A percentile compares a stretch with the other conserved stretches of the same genome.
These are phyloP conservation scores for Erebia epiphron DNA, from an alignment of 2,888 invertebrate genomes.

Conservation along the genomic window DNA sequence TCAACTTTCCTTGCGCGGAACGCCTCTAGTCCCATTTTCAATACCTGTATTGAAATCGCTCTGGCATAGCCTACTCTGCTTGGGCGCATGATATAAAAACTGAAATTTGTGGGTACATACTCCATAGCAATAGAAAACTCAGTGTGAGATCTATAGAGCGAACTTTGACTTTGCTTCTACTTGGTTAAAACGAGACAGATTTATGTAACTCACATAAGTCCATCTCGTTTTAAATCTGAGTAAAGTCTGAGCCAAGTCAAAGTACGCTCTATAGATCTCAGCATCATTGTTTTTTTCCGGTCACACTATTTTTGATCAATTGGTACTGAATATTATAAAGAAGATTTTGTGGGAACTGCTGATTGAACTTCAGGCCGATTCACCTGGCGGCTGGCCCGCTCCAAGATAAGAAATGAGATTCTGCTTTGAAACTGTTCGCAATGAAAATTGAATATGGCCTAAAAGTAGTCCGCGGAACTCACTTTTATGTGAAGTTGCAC, in stretches of 20 bases:
- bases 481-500: no score
- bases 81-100: constrained; percentile 10
- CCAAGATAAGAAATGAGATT: no score
- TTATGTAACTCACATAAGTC: no score
- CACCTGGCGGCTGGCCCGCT: no score
- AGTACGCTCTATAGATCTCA: no score
- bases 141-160: no score
- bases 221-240: no score
- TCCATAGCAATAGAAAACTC: neutral
- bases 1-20: constrained; percentile 60
- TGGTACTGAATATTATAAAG: neutral
- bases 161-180: no score
- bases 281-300: neutral
- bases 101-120: neutral
- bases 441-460: neutral
- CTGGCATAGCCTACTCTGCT: constrained; percentile 17
- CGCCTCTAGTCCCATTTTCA: constrained; percentile 30
- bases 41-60: constrained; percentile 34
- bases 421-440: no score
- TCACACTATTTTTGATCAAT: neutral
- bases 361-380: neutral
- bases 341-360: neutral
- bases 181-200: no score
- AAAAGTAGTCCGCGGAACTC: neutral
- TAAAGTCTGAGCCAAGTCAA: no score